Evolutionary conservation across 2,113 vertebrate genomes (phyloP).

Genomic region (Sardina pilchardus): DNA sequence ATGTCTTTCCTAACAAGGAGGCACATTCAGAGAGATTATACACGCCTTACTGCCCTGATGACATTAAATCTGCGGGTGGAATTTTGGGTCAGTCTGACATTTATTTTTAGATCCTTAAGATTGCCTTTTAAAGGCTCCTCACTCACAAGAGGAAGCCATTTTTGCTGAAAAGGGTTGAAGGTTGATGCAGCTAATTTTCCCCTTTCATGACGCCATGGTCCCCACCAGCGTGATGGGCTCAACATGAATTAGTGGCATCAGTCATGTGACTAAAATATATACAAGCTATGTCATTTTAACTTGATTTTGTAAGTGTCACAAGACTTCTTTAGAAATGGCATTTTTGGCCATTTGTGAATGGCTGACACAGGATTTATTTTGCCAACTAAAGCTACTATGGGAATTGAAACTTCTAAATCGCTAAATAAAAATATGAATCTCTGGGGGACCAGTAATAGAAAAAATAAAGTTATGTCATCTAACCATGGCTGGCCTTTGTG

Average conservation of each 20-base stretch:
- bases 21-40: slow-evolving; percentile 55
- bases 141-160: slow-evolving; percentile 45
- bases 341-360: no score
- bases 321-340: no score
- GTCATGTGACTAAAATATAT: slow-evolving; percentile 58
- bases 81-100: slow-evolving; percentile 61
- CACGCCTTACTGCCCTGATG: slow-evolving; percentile 61
- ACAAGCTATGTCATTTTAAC: not conserved
- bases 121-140: slow-evolving; percentile 71
- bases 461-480: not conserved
- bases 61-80: slow-evolving; percentile 47
- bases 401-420: not conserved
- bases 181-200: slow-evolving; percentile 54
- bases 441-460: no score
- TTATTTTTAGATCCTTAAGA: slow-evolving; percentile 67
- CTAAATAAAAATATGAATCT: not conserved
- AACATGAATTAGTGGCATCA: slow-evolving; percentile 53
- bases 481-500: not conserved
- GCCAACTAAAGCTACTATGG: not conserved
- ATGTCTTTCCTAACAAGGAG: slow-evolving; percentile 69
- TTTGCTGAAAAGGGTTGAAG: slow-evolving; percentile 53
- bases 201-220: slow-evolving; percentile 33
- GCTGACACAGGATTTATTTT: not conserved
- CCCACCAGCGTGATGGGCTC: not conserved
- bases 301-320: not conserved